phyloP scores from a whole-genome alignment of 2,113 vertebrate genomes.

The Baryphthengus martii region DNA sequence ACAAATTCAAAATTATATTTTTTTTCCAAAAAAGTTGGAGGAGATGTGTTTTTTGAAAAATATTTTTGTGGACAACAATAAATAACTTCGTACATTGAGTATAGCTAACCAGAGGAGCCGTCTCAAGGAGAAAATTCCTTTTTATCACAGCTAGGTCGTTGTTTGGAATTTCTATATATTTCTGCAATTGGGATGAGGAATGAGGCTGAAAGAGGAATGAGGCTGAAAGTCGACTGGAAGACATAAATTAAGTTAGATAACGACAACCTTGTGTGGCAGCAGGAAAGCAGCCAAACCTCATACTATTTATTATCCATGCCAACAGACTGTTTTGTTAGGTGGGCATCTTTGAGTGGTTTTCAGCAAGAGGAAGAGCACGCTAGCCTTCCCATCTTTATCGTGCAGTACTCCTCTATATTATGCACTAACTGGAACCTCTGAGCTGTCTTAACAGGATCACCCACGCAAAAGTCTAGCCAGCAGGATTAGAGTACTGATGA shows the following conservation, averaged over 20 bases:
- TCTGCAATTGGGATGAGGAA: background rate
- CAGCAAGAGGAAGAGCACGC: background rate
- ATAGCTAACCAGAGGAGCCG: background rate
- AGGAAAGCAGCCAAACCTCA: conserved; percentile 8
- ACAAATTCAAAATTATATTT: background rate
- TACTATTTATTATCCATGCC: background rate
- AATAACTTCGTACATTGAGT: background rate
- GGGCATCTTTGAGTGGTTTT: background rate
- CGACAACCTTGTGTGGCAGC: background rate
- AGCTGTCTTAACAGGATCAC: background rate
- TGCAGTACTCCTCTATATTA: background rate
- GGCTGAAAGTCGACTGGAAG: background rate
- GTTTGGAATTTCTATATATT: background rate
- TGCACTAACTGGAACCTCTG: background rate
- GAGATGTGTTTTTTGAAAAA: background rate
- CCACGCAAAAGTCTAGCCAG: background rate
- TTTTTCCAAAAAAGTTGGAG: background rate
- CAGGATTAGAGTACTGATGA: background rate
- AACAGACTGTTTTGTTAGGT: background rate
- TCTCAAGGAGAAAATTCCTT: background rate
- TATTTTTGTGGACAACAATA: background rate
- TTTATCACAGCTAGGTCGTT: background rate
- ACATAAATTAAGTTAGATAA: conserved; percentile 17
- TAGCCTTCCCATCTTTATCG: background rate
- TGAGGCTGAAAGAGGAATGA: background rate